Conservation (phyloP, 2,797 vertebrate genomes). For the Scarus forsteni region DNA sequence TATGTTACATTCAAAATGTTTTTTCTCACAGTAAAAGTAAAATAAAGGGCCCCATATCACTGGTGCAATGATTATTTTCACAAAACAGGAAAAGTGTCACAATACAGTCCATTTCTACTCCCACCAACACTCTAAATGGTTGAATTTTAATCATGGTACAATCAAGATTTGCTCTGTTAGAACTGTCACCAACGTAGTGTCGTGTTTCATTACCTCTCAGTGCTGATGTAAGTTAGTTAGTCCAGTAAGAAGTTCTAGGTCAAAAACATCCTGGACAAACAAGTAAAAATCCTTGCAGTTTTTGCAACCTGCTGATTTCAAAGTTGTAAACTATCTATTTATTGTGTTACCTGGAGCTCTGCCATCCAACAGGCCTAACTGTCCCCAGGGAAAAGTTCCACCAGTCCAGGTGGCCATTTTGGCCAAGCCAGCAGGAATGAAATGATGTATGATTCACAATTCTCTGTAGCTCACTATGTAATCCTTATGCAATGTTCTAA, state of each 20-base stretch:
- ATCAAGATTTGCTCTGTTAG: background rate
- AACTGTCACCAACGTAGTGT: background rate
- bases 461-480: slow-evolving; percentile 13
- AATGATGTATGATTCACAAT: slow-evolving; percentile 40
- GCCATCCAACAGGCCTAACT: slow-evolving; percentile 23
- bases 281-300: slow-evolving; percentile 1
- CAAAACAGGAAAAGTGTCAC: background rate
- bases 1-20: no score
- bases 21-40: no score
- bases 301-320: slow-evolving; percentile 30
- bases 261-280: background rate
- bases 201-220: background rate
- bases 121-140: background rate
- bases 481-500: slow-evolving; percentile 9
- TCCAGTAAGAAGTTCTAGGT: background rate
- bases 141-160: background rate
- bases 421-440: slow-evolving; percentile 41
- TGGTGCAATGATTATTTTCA: no score
- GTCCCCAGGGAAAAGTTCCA: slow-evolving; percentile 41
- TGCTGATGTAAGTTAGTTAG: background rate
- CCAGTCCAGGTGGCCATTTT: slow-evolving; percentile 49
- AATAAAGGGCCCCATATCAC: no score
- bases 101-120: background rate
- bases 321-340: slow-evolving; percentile 19
- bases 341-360: slow-evolving; percentile 8